Percentiles rank a stretch among this genome's conserved stretches.
Evolutionary conservation across 2,797 vertebrate genomes (phyloP).

Genomic region (Salarias fasciatus): DNA sequence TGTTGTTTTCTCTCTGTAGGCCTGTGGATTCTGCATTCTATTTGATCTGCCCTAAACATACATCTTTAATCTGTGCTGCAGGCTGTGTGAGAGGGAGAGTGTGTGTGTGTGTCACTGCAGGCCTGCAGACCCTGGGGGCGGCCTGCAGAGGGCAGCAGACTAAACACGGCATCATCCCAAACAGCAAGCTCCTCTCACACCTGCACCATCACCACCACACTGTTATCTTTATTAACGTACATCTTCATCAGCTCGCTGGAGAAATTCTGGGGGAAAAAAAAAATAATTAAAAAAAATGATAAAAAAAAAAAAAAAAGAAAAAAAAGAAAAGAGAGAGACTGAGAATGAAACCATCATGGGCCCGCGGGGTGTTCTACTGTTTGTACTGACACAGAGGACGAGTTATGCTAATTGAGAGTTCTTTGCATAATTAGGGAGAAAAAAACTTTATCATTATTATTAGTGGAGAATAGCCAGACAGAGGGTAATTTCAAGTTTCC

Average conservation of each 20-base stretch:
- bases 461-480: slow-evolving; percentile 82
- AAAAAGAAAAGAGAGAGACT: slow-evolving; percentile 63
- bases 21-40: slow-evolving; percentile 74
- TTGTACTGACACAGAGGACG: slow-evolving; percentile 85
- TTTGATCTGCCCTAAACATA: slow-evolving; percentile 81
- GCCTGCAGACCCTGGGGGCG: slow-evolving; percentile 46
- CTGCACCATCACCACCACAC: slow-evolving; percentile 47
- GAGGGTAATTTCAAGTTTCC: slow-evolving; percentile 84
- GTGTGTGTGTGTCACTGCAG: slow-evolving; percentile 58
- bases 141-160: slow-evolving; percentile 74
- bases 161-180: slow-evolving; percentile 32
- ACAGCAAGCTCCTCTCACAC: slow-evolving; percentile 45
- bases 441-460: slow-evolving; percentile 84
- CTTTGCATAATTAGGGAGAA: slow-evolving; percentile 84
- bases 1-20: slow-evolving; percentile 67
- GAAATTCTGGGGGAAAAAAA: slow-evolving; percentile 49
- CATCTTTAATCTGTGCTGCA: slow-evolving; percentile 80
- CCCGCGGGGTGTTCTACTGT: slow-evolving; percentile 80
- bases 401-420: slow-evolving; percentile 87
- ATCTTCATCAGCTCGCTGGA: slow-evolving; percentile 76
- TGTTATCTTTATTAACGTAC: slow-evolving; percentile 75
- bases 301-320: slow-evolving; percentile 54
- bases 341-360: slow-evolving; percentile 74
- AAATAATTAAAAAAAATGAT: slow-evolving; percentile 48
- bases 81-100: slow-evolving; percentile 65